Evolutionary conservation across 2,797 vertebrate genomes (phyloP), one percentile per base, ranked within the genome.

Genomic region (Eupleurogrammus muticus): DNA sequence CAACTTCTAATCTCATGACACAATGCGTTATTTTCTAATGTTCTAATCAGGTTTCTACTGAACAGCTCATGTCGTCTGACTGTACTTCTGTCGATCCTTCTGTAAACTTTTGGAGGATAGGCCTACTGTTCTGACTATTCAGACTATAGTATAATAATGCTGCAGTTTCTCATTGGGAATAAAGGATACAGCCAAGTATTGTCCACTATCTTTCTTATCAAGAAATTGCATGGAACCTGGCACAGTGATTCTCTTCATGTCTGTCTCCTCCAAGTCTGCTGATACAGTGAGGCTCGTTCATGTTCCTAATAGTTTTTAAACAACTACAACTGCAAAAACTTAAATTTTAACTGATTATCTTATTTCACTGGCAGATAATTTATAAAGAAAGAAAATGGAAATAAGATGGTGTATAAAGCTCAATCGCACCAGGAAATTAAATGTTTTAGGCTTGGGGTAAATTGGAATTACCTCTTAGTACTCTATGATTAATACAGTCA

Each of bases 1-100:
- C 23, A 11, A 11, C 40, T 56, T 40, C 14, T 72, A 42, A 61
- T 78, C 66, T 16, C 14, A 5, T 3, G 17, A 57, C 44, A 14
- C 13, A 20, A 14, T 28, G 3, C n/a, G 1, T 1, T 51, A 2
- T 46, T 46, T 55, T 12, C 46, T 42, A 16, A 49, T 16, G 12
- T 46, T 40, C 50, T 73, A 69, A 74, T 78, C 51, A 0, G 44
- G 62, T 66, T 65, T 76, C 7, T 1, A 52, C 51, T n/a, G 13
- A 53, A 62, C 35, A 2, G 20, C 49, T 70, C 54, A 12, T n/a
- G 5, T 68, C 28, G 17, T 24, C 34, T 14, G 2, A 17, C 38
- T 16, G 14, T 12, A 4, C 1, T 34, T 58, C 65, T 1, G 40
- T 58, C 61, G 62, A 53, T 56, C 59, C 73, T 50, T 76, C 51